Evolutionary conservation across 2,113 vertebrate species (phyloP).

Genomic region (Nothoprocta perdicaria): DNA sequence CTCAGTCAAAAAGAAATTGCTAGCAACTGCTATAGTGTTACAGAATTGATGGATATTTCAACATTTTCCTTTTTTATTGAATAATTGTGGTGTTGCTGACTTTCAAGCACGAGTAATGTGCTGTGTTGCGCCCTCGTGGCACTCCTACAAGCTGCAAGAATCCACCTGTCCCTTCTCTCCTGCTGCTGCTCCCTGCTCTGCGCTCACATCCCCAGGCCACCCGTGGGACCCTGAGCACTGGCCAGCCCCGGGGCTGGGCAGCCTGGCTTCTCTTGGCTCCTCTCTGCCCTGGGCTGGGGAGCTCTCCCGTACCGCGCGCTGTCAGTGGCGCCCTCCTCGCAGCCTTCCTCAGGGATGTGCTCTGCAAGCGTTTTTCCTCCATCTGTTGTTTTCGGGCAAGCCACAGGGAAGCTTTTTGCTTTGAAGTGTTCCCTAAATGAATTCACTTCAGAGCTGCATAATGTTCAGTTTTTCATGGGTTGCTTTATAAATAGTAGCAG

Average conservation of each 20-base stretch:
- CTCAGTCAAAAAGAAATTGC: not conserved
- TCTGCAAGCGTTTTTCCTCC: not conserved
- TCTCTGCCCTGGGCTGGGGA: not conserved
- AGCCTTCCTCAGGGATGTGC: not conserved
- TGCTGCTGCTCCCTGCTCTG: not conserved
- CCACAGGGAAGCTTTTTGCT: not conserved
- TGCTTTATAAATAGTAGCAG: not conserved
- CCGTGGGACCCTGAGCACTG: not conserved
- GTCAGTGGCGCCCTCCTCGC: not conserved
- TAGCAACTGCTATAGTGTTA: not conserved
- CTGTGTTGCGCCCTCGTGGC: not conserved
- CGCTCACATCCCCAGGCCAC: accelerated
- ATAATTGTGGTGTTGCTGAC: not conserved
- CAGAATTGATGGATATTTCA: not conserved
- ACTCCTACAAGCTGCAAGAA: not conserved
- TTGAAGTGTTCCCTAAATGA: not conserved
- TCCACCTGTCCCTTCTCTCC: not conserved
- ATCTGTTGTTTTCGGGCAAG: not conserved
- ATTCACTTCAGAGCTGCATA: not conserved
- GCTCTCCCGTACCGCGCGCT: not conserved
- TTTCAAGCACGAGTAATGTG: accelerated
- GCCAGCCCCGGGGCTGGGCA: not conserved
- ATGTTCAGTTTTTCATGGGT: not conserved
- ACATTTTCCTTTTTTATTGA: not conserved
- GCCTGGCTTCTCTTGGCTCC: not conserved